Evolutionary conservation across 2,888 invertebrate species (phyloP), one percentile per base, ranked within the genome.

Genomic region (Eupithecia inturbata): DNA sequence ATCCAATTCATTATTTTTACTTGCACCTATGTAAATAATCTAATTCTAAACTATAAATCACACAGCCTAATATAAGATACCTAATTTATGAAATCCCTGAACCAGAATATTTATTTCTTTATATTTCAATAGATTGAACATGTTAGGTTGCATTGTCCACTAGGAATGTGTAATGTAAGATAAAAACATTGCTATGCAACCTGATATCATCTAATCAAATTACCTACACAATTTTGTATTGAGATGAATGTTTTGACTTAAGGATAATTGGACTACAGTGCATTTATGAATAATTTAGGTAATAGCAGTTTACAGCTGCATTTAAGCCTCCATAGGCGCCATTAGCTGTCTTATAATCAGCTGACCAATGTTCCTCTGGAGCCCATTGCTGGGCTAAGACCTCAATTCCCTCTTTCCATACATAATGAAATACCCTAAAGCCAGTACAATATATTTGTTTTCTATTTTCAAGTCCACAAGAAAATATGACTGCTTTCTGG

Each of bases 141-240:
- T 22, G 4, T 53, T 10, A 12, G 12, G 22, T n/a, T 12, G 53
- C 53, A 22, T 22, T 53, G 53, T 22, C 53, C n/a, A n/a, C n/a
- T n/a, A 53, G 22, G 53, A 53, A 53, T 53, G n/a, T 64, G 36
- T 36, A 64, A n/a, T 33, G 22, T 22, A 64, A 39, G 39, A 64
- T 33, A 14, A 36, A 39, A 36, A 64, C 36, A 39, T 64, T 39
- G 22, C 22, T 22, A 22, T 14, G 14, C 12, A 12, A 64, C n/a
- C 39, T 64, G 64, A 64, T 64, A 64, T 64, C 39, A 39, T 33
- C 22, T 33, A 64, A 39, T 64, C 36, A 39, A 39, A 64, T 64
- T 36, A n/a, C n/a, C n/a, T n/a, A 36, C 36, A 64, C 12, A n/a
- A 39, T 22, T 60, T 60, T 28, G 16, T 36, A 64, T 36, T 26